phyloP scores from a whole-genome alignment of 2,113 vertebrate species.

The Chaetodon auriga region DNA sequence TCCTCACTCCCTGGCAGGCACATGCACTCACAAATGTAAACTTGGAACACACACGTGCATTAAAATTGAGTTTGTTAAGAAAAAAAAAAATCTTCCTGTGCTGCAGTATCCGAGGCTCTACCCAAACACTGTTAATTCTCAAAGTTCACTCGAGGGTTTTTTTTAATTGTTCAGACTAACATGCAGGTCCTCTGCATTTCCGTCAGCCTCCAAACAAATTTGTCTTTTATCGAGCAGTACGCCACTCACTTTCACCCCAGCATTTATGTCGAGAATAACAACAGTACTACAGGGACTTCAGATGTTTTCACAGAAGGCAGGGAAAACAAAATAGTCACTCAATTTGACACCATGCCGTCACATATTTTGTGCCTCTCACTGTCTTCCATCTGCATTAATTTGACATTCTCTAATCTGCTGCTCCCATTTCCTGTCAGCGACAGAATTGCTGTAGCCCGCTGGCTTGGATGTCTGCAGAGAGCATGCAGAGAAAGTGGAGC shows the following conservation, averaged over 20 bases:
- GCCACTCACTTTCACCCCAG: conserved; percentile 53
- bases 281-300: conserved; percentile 54
- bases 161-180: conserved; percentile 25
- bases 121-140: conserved; percentile 8
- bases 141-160: background rate
- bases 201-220: conserved; percentile 57
- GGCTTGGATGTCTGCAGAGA: conserved; percentile 69
- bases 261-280: conserved; percentile 61
- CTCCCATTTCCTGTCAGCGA: conserved; percentile 70
- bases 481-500: conserved; percentile 56
- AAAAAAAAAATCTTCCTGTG: background rate
- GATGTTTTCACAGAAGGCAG: conserved; percentile 59
- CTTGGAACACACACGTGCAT: background rate
- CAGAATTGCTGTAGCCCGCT: conserved; percentile 66
- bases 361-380: conserved; percentile 70
- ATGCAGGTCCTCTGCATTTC: conserved; percentile 28
- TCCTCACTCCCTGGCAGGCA: conserved; percentile 25
- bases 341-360: conserved; percentile 74
- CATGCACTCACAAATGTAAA: conserved; percentile 6
- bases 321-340: conserved; percentile 55
- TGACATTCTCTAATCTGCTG: conserved; percentile 80
- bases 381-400: conserved; percentile 82
- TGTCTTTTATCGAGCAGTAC: conserved; percentile 61
- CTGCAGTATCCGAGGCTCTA: conserved; percentile 6
- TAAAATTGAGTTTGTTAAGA: background rate